Evolutionary conservation across 2,113 vertebrate species (phyloP), one percentile per base, ranked within the genome.

Genomic region (Verasper variegatus): DNA sequence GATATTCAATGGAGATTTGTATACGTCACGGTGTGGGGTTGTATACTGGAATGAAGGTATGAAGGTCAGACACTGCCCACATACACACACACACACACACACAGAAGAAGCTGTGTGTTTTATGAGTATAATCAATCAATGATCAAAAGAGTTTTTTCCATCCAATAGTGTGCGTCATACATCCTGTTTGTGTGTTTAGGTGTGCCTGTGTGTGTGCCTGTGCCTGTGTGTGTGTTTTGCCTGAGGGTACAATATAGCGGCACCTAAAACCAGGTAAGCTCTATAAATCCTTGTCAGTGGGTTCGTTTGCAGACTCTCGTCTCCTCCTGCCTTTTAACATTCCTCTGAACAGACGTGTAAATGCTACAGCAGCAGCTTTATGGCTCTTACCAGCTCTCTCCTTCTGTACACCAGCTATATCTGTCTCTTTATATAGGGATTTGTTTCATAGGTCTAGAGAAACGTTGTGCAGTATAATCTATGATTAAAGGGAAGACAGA

Each of bases 51-150:
- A 86, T 78, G 90, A 85, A 88, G 86, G 58, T 27, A 80, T 84
- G 85, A 88, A 91, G 89, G 83, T 85, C 89, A 90, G 59, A 86
- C 68, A 83, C 59, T 70, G 63, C 56, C 66, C 71, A 54, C 11
- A 73, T 2, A 24, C 24, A 24, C 24, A 24, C 23, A 24, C 27
- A 7, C 47, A 51, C 40, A 26, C 17, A 71, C 40, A 58, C 35
- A 49, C 18, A 35, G 9, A 31, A 31, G 6, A 31, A 31, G 31
- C 31, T 31, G 31, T 31, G 7, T 31, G 5, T 31, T 31, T 31
- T 31, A 40, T 3, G 37, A 40, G 37, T 10, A 11, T 40, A 42
- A 13, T 42, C 11, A 37, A 14, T 27, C 8, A 55, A 1, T 26
- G 23, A 60, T 54, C 2, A 52, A 56, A 60, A 15, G 23, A 26